Base-by-base conservation (phyloP, 2,888 invertebrate genomes). In the Tortrix viridana region DNA sequence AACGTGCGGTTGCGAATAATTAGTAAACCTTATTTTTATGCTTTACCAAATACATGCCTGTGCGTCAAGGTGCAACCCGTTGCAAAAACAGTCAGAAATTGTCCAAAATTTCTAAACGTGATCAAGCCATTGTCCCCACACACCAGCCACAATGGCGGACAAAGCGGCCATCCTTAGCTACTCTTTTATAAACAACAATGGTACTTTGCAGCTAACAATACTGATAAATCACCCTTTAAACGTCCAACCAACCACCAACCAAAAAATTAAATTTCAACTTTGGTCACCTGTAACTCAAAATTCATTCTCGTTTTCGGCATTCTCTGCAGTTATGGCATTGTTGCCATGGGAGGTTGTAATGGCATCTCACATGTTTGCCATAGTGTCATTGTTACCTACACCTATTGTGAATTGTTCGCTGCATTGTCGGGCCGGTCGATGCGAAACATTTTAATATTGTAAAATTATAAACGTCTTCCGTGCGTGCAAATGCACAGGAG, bases 371-470 rank as follows among this genome's bases (percentile, higher is more conserved):
- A 85, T 92, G 91, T 92, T 92, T 91, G 90, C 85, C 80, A 81
- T 86, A 88, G 85, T 88, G 89, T 90, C 91, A 92, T 92, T 91
- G 92, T 92, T 90, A 89, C 84, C 81, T 88, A 89, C 77, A 88
- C 89, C 86, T 79, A 89, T 92, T 91, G 90, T 92, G 73, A 70
- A 88, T 91, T 92, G 90, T 91, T 89, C 84, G 76, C 73, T 69
- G 67, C 73, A 79, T 88, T 88, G 90, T 89, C 77, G 75, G 60
- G 69, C 71, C 76, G 81, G 89, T 90, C 89, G 88, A 90, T 90
- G 89, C 79, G 89, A 91, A 90, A 91, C 91, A 90, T 91, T 91
- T 90, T 92, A 92, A 92, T 92, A 91, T 90, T 88, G 86, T 87
- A 85, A 89, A 91, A 91, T 90, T 91, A 91, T 90, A 87, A 88